phyloP scores from a whole-genome alignment of 2,888 invertebrate genomes.

The Eilema griseolum region DNA sequence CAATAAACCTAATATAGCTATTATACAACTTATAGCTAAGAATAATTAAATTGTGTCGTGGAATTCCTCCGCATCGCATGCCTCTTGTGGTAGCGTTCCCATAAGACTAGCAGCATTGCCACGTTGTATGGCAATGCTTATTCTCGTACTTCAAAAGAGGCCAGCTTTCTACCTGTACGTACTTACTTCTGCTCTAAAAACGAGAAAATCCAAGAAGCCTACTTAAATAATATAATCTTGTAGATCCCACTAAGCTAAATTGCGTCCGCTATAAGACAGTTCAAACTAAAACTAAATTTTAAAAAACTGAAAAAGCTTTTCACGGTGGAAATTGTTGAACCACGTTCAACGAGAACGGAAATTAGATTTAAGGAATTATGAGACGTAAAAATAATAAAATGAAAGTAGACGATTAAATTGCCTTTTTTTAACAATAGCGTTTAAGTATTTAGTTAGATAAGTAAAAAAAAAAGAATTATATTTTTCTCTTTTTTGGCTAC shows the following conservation, averaged over 20 bases:
- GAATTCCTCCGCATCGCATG: too few relatives aligned
- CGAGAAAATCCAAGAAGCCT: background rate
- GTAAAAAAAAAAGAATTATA: background rate
- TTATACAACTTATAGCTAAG: too few relatives aligned
- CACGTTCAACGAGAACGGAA: constrained; percentile 1
- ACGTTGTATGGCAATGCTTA: too few relatives aligned
- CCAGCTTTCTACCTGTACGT: too few relatives aligned
- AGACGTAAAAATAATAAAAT: constrained; percentile 10
- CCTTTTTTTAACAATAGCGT: background rate
- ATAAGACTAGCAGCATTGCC: too few relatives aligned
- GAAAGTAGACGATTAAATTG: background rate
- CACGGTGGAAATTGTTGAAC: constrained; percentile 10
- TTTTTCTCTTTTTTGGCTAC: background rate
- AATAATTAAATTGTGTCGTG: too few relatives aligned
- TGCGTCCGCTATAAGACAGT: background rate
- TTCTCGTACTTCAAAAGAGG: too few relatives aligned
- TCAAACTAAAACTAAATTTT: constrained; percentile 9
- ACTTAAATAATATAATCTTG: background rate
- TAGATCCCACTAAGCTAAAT: constrained; percentile 6
- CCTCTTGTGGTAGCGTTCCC: too few relatives aligned
- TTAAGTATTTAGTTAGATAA: background rate
- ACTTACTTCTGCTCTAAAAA: too few relatives aligned
- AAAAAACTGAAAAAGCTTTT: constrained; percentile 10
- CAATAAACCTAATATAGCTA: too few relatives aligned
- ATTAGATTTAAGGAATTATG: constrained; percentile 11